Base-by-base conservation (phyloP, 2,888 invertebrate genomes). In the Spodoptera picta region DNA sequence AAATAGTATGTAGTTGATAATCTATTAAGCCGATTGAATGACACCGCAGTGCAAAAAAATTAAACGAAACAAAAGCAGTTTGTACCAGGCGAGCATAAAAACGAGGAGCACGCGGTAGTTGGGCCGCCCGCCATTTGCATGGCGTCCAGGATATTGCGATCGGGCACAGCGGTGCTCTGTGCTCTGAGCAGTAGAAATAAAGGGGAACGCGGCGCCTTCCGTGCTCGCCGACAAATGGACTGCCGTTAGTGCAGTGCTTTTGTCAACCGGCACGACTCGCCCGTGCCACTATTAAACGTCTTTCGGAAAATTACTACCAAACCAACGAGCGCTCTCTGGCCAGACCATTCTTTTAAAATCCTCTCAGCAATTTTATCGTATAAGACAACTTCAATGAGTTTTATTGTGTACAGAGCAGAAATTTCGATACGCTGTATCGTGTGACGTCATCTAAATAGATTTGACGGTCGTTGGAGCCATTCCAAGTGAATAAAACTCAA, bases 191-290 rank as follows among this genome's bases (percentile, higher is more conserved):
- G 75, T 62, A 75, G 77, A 80, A 79, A 81, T 82, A 79, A 81
- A 80, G 75, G 72, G 69, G 69, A 76, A 70, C 65, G 66, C 64
- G 65, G 50, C 60, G 68, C 73, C 68, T 77, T 74, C 72, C 70
- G 66, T 67, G 69, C 77, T 75, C 75, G 62, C 73, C 78, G 84
- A 84, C 83, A 84, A 86, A 86, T 84, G 82, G 81, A 81, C 80
- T 73, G 72, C 71, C 77, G 79, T 78, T 81, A 80, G 72, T 78
- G 77, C 80, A 77, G 69, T 56, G 65, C 78, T 70, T 73, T 75
- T 75, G 70, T 72, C 69, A 68, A 69, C 60, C 64, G 65, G 46
- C 48, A 65, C 65, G 65, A 52, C 58, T 59, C 43, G 59, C 42
- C 56, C 56, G 43, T 42, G 48, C 57, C 42, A 70, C 65, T 58